Conservation (phyloP, 2,113 vertebrate genomes). For the Labrus mixtus region DNA sequence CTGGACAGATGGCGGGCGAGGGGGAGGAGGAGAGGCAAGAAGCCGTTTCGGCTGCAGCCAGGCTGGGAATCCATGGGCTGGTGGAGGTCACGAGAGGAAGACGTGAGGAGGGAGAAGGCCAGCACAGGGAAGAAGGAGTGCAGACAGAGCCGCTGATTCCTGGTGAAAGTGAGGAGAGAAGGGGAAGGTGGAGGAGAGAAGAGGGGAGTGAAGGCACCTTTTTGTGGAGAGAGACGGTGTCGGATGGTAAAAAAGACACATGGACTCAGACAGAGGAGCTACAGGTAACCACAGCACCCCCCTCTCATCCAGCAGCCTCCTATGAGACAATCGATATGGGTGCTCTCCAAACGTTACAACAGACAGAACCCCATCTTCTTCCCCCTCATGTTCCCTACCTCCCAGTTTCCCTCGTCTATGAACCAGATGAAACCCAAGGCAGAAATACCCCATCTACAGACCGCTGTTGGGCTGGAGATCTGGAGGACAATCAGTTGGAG, state of each 20-base stretch:
- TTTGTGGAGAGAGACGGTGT: slow-evolving; percentile 46
- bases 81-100: slow-evolving; percentile 61
- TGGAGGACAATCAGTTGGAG: slow-evolving; percentile 23
- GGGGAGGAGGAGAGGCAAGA: slow-evolving; percentile 84
- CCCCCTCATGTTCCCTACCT: slow-evolving; percentile 31
- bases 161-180: slow-evolving; percentile 13
- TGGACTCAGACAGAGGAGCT: slow-evolving; percentile 61
- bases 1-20: slow-evolving; percentile 86
- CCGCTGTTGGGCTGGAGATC: slow-evolving; percentile 9
- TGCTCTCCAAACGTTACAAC: slow-evolving; percentile 40
- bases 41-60: slow-evolving; percentile 86
- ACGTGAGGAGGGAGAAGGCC: background rate
- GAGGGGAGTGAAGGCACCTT: slow-evolving; percentile 38
- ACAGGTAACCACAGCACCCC: background rate
- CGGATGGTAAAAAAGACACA: slow-evolving; percentile 20
- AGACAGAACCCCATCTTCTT: background rate
- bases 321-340: slow-evolving; percentile 56
- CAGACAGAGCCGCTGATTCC: slow-evolving; percentile 60
- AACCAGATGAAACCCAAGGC: slow-evolving; percentile 26
- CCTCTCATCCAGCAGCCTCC: slow-evolving; percentile 2
- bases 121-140: slow-evolving; percentile 38
- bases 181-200: slow-evolving; percentile 43
- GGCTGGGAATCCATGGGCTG: slow-evolving; percentile 86
- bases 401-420: slow-evolving; percentile 52
- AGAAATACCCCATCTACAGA: background rate